Percentiles rank a stretch among this genome's conserved stretches.
These are phyloP conservation scores for Gallinago nigripennis DNA, from an alignment of 2,797 vertebrate species.

Conservation along the genomic window DNA sequence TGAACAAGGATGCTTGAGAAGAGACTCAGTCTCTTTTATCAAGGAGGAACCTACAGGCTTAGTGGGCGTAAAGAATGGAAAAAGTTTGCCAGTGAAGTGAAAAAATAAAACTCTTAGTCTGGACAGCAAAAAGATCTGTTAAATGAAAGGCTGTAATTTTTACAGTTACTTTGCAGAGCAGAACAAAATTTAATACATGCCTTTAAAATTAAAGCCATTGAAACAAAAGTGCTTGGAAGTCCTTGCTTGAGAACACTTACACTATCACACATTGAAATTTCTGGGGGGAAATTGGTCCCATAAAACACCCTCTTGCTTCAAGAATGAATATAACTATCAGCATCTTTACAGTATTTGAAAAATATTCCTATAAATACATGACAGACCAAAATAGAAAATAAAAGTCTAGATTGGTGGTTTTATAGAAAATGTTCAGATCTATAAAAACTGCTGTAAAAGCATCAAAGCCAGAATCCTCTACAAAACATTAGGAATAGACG, in stretches of 20 bases:
- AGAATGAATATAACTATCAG: not conserved
- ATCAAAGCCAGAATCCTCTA: conserved; percentile 1
- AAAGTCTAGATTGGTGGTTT: not conserved
- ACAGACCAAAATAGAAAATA: not conserved
- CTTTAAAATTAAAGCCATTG: conserved; percentile 23
- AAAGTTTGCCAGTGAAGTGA: not conserved
- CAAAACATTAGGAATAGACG: not conserved
- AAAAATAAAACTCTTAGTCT: not conserved
- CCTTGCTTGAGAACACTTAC: not conserved
- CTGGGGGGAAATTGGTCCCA: not conserved
- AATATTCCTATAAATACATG: conserved; percentile 11
- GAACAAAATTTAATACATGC: not conserved
- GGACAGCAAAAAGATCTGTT: not conserved
- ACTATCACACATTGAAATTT: not conserved
- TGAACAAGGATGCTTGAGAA: not conserved
- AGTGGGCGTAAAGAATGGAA: not conserved
- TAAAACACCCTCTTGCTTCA: not conserved
- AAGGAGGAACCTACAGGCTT: not conserved
- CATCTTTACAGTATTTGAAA: conserved; percentile 28
- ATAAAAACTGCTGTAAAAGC: conserved; percentile 10
- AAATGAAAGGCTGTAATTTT: conserved; percentile 11
- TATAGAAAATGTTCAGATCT: conserved; percentile 1
- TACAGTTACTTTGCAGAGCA: not conserved
- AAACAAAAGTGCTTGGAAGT: conserved; percentile 18
- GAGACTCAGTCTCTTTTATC: not conserved